phyloP scores from a whole-genome alignment of 2,797 vertebrate genomes.

The Tolypeutes matacus region DNA sequence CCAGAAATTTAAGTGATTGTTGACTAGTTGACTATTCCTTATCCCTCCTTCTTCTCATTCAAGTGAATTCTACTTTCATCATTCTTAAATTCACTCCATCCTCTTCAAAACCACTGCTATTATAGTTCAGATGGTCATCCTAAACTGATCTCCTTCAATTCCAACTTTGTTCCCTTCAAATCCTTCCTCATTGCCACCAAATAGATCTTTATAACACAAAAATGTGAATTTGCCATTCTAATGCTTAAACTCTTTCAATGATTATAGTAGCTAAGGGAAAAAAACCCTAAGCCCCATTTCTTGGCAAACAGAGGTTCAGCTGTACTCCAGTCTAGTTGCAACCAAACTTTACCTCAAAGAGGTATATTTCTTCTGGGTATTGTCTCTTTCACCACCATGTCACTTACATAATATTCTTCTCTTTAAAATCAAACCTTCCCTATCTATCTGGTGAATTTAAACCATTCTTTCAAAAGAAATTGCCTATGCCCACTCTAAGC shows the following conservation, averaged over 20 bases:
- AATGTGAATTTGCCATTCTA: neutral
- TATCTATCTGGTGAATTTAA: conserved; percentile 23
- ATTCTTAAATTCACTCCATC: neutral
- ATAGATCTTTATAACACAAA: neutral
- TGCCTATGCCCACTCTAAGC: neutral
- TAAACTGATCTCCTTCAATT: neutral
- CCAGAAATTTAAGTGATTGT: neutral
- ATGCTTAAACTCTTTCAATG: neutral
- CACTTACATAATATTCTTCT: neutral
- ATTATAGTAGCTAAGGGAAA: neutral
- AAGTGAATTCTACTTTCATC: neutral
- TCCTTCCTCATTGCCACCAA: neutral
- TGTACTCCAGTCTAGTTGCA: too few species aligned
- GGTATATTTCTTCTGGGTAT: neutral
- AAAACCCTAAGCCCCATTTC: neutral
- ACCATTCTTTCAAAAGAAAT: conserved; percentile 5
- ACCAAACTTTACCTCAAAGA: neutral
- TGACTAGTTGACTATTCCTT: neutral
- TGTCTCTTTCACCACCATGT: neutral
- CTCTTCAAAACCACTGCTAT: neutral
- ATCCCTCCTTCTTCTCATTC: neutral
- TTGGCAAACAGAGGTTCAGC: neutral
- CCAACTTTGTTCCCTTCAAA: neutral
- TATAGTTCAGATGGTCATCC: neutral
- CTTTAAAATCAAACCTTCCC: neutral